Evolutionary conservation across 2,113 vertebrate genomes (phyloP).

Genomic region (Lophura nycthemera): DNA sequence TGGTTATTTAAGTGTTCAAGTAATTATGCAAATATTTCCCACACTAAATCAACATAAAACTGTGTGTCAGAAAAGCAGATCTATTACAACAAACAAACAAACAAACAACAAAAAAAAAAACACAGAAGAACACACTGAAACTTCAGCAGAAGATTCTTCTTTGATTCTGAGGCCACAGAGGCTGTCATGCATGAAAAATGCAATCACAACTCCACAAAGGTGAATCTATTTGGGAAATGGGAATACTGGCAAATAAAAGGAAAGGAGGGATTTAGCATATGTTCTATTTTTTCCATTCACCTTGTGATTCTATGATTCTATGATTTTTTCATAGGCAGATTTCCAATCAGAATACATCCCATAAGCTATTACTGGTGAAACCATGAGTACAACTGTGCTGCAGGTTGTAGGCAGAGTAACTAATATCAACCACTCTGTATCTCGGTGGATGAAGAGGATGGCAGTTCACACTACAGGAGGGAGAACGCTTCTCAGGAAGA

Average conservation of each 20-base stretch:
- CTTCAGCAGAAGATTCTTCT: background rate
- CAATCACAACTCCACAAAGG: background rate
- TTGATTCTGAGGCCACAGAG: background rate
- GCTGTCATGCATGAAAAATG: background rate
- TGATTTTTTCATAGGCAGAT: background rate
- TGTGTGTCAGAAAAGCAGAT: background rate
- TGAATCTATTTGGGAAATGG: background rate
- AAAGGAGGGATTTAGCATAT: background rate
- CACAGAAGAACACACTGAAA: background rate
- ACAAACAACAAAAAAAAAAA: background rate
- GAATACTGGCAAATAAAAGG: background rate
- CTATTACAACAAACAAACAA: background rate
- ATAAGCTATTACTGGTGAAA: background rate
- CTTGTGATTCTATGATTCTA: too few relatives aligned
- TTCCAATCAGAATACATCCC: background rate
- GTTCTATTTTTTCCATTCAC: background rate
- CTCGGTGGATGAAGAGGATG: background rate
- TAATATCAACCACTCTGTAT: fast-evolving
- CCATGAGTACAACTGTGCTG: background rate
- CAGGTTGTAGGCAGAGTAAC: background rate
- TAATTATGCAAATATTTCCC: constrained; percentile 1
- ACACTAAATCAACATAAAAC: background rate
- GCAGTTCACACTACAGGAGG: background rate
- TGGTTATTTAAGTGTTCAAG: background rate
- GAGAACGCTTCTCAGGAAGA: background rate